These are phyloP conservation scores for Cyprinodon diabolis DNA, from an alignment of 2,797 vertebrate species.

Conservation along the genomic window DNA sequence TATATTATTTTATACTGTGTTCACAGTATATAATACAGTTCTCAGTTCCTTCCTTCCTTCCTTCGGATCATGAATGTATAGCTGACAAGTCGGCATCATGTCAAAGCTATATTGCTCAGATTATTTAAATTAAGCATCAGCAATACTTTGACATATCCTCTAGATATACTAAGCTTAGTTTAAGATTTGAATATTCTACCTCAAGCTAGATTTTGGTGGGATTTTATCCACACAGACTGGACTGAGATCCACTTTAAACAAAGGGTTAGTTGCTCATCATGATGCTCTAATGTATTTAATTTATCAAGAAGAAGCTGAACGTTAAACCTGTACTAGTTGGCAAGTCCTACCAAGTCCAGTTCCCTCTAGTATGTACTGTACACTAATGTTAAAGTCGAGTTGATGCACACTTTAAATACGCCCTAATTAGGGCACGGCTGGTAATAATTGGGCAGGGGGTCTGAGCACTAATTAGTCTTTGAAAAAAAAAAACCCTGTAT, in stretches of 20 bases:
- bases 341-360: conserved; percentile 56
- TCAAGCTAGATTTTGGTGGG: too few relatives aligned
- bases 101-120: too few relatives aligned
- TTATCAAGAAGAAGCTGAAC: conserved; percentile 6
- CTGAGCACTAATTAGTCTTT: conserved; percentile 87
- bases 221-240: not conserved
- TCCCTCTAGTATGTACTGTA: conserved; percentile 63
- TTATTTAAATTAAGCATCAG: too few relatives aligned
- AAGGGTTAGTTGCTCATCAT: not conserved
- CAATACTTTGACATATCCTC: not conserved
- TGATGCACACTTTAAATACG: conserved; percentile 87
- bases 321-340: conserved; percentile 31
- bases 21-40: too few relatives aligned
- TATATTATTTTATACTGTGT: too few relatives aligned
- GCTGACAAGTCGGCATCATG: too few relatives aligned
- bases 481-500: conserved; percentile 30
- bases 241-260: too few relatives aligned
- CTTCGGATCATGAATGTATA: too few relatives aligned
- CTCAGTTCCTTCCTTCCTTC: too few relatives aligned
- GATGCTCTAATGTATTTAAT: not conserved
- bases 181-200: not conserved
- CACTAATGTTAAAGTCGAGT: conserved; percentile 86
- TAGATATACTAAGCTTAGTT: not conserved
- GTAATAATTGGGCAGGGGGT: conserved; percentile 86
- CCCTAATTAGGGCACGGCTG: conserved; percentile 89